A percentile compares a stretch with the other conserved stretches of the same genome.
Evolutionary conservation across 2,113 vertebrate species (phyloP).

Genomic region (Porphyrio hochstetteri): DNA sequence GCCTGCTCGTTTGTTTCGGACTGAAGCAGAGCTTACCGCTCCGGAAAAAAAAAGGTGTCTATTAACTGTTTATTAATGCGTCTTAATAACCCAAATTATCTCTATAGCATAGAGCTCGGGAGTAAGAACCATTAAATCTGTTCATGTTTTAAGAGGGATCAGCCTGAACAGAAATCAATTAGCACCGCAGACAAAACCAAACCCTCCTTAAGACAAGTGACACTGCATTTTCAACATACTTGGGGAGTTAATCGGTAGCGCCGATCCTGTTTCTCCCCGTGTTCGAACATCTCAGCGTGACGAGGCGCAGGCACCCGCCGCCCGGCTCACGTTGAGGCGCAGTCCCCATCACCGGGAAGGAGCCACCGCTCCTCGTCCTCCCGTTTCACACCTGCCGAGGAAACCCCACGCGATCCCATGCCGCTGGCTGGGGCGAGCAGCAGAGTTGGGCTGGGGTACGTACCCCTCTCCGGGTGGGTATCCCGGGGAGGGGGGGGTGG

Average conservation of each 20-base stretch:
- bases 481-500: too few species aligned
- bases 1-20: neutral
- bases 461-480: neutral
- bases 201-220: constrained; percentile 47
- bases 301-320: neutral
- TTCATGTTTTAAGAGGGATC: constrained; percentile 63
- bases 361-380: neutral
- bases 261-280: neutral
- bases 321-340: neutral
- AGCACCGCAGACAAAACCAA: constrained; percentile 52
- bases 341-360: neutral
- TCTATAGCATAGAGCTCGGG: constrained; percentile 15
- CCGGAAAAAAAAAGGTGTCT: neutral
- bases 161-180: constrained; percentile 65
- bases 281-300: neutral
- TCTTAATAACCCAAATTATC: constrained; percentile 62
- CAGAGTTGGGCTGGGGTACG: rapidly evolving
- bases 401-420: neutral
- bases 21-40: neutral
- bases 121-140: constrained; percentile 70
- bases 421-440: neutral
- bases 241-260: neutral
- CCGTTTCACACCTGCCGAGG: neutral
- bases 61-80: constrained; percentile 54
- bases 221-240: constrained; percentile 41